phyloP scores from a whole-genome alignment of 2,888 invertebrate species.

The Melanostoma mellinum region DNA sequence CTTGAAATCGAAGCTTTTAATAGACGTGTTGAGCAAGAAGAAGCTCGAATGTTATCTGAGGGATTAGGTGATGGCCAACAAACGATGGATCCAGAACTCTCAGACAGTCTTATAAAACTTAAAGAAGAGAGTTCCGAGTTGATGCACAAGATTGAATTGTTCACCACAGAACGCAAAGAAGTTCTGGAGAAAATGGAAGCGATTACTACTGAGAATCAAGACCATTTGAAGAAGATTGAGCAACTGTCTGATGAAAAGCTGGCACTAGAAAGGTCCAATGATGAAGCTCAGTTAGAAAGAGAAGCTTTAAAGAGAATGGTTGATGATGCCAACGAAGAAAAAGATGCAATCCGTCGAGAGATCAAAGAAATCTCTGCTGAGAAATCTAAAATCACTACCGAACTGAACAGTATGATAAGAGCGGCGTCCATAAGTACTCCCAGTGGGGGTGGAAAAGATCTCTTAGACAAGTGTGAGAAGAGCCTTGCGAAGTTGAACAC shows the following conservation, averaged over 20 bases:
- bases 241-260: conserved; percentile 83
- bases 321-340: conserved; percentile 82
- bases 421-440: conserved; percentile 76
- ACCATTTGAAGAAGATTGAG: conserved; percentile 83
- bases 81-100: conserved; percentile 81
- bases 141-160: conserved; percentile 86
- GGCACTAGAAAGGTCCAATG: conserved; percentile 76
- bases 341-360: conserved; percentile 77
- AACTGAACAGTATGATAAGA: conserved; percentile 78
- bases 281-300: conserved; percentile 71
- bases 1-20: conserved; percentile 87
- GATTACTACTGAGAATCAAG: conserved; percentile 85
- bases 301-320: conserved; percentile 79
- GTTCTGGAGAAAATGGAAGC: conserved; percentile 87
- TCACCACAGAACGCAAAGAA: conserved; percentile 87
- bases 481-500: conserved; percentile 78
- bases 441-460: conserved; percentile 72
- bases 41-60: conserved; percentile 48
- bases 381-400: conserved; percentile 77
- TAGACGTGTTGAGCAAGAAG: conserved; percentile 80
- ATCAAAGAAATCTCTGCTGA: conserved; percentile 75
- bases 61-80: conserved; percentile 70
- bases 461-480: conserved; percentile 79
- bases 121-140: conserved; percentile 86
- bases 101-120: conserved; percentile 84